Percentiles rank a stretch among this genome's conserved stretches.
These are phyloP conservation scores for Macaria liturata DNA, from an alignment of 2,888 invertebrate genomes.

Conservation along the genomic window DNA sequence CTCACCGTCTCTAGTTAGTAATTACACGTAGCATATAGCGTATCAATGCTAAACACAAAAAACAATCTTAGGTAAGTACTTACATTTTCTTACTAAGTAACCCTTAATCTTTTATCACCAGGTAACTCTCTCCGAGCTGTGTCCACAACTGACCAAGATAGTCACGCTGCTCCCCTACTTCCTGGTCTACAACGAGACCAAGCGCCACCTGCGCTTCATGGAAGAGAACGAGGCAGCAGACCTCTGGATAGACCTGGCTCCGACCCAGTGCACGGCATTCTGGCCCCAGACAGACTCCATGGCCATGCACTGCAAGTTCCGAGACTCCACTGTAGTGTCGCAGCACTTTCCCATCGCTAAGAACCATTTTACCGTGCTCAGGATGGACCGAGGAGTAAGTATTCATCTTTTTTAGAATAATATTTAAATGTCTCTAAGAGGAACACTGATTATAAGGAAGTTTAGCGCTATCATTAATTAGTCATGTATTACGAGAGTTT, in stretches of 20 bases:
- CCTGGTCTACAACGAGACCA: constrained; percentile 88
- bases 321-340: constrained; percentile 89
- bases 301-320: constrained; percentile 91
- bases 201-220: constrained; percentile 87
- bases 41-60: too few relatives aligned
- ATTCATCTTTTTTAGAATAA: too few relatives aligned
- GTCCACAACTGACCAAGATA: constrained; percentile 90
- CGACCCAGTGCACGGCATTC: constrained; percentile 88
- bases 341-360: constrained; percentile 89
- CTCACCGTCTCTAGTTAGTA: too few relatives aligned
- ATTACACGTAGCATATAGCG: too few relatives aligned
- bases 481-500: too few relatives aligned
- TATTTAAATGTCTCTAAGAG: too few relatives aligned
- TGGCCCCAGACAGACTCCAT: constrained; percentile 93
- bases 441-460: too few relatives aligned
- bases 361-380: constrained; percentile 88
- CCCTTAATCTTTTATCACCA: constrained; percentile 37
- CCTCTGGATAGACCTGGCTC: constrained; percentile 90
- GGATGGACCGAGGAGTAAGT: constrained; percentile 93
- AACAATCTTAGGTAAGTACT: too few relatives aligned
- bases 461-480: too few relatives aligned
- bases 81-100: too few relatives aligned
- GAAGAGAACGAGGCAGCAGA: constrained; percentile 93
- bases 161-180: constrained; percentile 91
- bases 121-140: constrained; percentile 87